Evolutionary conservation across 2,888 invertebrate species (phyloP).

Genomic region (Trachelus tabidus): DNA sequence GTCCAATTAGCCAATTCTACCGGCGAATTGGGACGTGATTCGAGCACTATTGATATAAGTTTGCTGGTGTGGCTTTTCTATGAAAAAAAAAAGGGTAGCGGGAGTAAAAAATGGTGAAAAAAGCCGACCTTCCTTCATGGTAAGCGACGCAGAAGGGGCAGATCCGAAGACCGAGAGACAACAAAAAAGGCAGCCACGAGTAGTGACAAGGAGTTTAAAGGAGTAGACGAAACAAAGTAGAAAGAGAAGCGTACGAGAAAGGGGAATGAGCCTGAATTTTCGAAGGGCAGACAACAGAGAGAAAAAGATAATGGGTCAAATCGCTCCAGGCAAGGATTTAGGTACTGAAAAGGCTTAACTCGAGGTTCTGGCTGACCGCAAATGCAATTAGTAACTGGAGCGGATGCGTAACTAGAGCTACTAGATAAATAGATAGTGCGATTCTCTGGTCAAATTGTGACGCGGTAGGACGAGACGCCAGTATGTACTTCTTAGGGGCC

Average conservation of each 20-base stretch:
- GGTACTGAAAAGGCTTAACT: neutral
- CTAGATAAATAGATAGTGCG: neutral
- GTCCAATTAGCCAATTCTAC: neutral
- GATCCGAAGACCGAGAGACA: neutral
- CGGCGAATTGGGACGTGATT: neutral
- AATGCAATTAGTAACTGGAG: neutral
- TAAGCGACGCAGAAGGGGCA: neutral
- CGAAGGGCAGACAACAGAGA: neutral
- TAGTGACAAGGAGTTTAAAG: neutral
- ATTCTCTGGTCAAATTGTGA: neutral
- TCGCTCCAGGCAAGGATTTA: neutral
- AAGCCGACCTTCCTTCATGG: neutral
- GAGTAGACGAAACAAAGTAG: neutral
- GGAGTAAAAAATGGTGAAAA: neutral
- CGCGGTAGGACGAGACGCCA: neutral
- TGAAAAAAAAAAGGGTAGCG: neutral
- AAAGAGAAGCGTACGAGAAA: neutral
- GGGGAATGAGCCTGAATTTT: neutral
- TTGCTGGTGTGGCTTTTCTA: neutral
- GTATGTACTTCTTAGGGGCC: neutral
- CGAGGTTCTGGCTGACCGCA: neutral
- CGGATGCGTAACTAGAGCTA: neutral
- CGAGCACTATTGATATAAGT: neutral
- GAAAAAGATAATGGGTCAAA: neutral
- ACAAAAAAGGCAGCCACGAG: neutral